phyloP scores from a whole-genome alignment of 2,797 vertebrate genomes.

The Pelodytes ibericus region DNA sequence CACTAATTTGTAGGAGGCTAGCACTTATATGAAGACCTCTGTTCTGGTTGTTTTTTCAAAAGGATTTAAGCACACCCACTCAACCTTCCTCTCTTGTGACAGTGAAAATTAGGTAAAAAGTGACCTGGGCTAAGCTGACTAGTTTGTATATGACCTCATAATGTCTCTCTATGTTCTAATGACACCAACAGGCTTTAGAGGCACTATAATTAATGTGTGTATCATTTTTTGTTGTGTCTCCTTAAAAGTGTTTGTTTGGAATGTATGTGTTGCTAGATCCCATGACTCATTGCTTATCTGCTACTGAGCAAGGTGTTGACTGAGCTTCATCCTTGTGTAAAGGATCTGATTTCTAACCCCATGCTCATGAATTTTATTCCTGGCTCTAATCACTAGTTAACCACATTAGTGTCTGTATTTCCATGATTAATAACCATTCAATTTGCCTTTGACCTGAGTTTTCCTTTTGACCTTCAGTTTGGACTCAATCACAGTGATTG shows the following conservation, averaged over 20 bases:
- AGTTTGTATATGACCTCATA: too few relatives aligned
- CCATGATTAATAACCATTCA: background rate
- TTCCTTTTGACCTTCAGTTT: background rate
- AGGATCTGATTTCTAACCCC: background rate
- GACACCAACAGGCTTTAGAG: background rate
- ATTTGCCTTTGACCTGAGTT: too few relatives aligned
- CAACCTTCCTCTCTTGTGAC: too few relatives aligned
- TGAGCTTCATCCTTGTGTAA: background rate
- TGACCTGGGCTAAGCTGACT: too few relatives aligned
- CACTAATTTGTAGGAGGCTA: too few relatives aligned
- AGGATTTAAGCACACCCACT: too few relatives aligned
- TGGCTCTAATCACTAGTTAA: background rate
- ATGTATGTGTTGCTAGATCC: background rate
- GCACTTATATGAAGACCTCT: too few relatives aligned
- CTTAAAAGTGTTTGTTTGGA: background rate
- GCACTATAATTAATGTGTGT: too few relatives aligned
- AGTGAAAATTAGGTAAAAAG: too few relatives aligned
- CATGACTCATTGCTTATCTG: background rate
- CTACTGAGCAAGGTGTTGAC: background rate
- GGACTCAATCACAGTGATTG: background rate
- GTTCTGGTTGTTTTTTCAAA: too few relatives aligned
- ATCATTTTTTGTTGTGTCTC: background rate
- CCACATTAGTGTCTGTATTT: background rate
- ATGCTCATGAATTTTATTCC: background rate
- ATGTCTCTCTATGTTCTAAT: background rate